Conservation (phyloP, 2,113 vertebrate genomes). For the Fregetta grallaria region DNA sequence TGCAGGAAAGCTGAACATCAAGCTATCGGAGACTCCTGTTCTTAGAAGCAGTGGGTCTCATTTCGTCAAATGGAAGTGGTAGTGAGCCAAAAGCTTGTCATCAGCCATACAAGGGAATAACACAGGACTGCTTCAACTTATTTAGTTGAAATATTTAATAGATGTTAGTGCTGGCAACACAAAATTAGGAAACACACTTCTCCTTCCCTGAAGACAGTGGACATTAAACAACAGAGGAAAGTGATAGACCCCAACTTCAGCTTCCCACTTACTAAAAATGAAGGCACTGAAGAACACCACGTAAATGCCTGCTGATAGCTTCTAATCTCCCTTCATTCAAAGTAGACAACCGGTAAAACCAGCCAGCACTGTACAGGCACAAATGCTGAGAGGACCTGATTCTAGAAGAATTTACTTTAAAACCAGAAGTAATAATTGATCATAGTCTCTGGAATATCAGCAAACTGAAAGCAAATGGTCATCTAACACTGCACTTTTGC, state of each 20-base stretch:
- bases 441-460: neutral
- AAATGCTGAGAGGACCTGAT: neutral
- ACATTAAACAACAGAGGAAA: neutral
- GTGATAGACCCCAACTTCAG: neutral
- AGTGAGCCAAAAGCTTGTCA: neutral
- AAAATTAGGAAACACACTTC: neutral
- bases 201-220: neutral
- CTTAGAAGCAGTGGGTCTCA: neutral
- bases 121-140: neutral
- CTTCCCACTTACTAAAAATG: neutral
- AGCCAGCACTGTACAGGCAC: neutral
- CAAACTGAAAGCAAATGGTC: neutral
- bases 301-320: neutral
- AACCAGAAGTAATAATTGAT: neutral
- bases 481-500: neutral
- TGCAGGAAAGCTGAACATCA: neutral
- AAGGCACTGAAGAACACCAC: neutral
- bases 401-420: neutral
- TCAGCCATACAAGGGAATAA: neutral
- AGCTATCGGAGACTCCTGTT: neutral
- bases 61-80: neutral
- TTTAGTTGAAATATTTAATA: constrained; percentile 37
- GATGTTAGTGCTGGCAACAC: neutral
- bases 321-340: neutral
- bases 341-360: neutral